Evolutionary conservation across 2,888 invertebrate genomes (phyloP), one percentile per base, ranked within the genome.

Genomic region (Cybosia mesomella): DNA sequence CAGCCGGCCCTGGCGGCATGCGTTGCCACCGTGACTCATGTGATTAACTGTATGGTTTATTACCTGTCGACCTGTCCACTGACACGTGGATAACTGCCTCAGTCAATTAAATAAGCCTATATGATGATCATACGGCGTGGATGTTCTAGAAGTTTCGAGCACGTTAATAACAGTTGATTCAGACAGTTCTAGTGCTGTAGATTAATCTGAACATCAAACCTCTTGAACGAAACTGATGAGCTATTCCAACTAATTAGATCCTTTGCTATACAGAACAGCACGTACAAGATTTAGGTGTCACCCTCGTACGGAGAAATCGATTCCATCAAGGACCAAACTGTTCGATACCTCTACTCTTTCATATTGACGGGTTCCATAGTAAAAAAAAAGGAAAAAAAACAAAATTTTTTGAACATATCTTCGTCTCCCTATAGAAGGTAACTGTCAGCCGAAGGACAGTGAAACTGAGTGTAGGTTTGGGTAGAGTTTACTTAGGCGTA

Each of bases 1-100:
- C 67, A 72, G 43, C 68, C 68, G 58, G 53, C 74, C 57, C 49
- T 72, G 53, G 60, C 68, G 66, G 63, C 72, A 53, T 60, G 73
- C 64, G 59, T 61, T n/a, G 55, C 36, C 63, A 22, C 21, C 72
- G 71, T 82, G 82, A 79, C 74, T 82, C 82, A 82, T 67, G 65
- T 69, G 62, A 73, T 75, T 74, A 77, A 72, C 74, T 63, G 68
- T 77, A 72, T 67, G 70, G 72, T 75, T 79, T 75, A 74, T 65
- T 71, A 75, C 64, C 63, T 67, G 75, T 66, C 72, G 74, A 67
- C 64, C 67, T 62, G 73, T 64, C 62, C 62, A 53, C 58, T 53
- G 59, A 57, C 63, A 66, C 54, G 61, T 63, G 53, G 66, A 57
- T 55, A 24, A 39, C 60, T 55, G 24, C 53, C 28, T 32, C 34